Evolutionary conservation across 2,888 invertebrate genomes (phyloP), one percentile per base, ranked within the genome.

Genomic region (Caenorhabditis sp.): DNA sequence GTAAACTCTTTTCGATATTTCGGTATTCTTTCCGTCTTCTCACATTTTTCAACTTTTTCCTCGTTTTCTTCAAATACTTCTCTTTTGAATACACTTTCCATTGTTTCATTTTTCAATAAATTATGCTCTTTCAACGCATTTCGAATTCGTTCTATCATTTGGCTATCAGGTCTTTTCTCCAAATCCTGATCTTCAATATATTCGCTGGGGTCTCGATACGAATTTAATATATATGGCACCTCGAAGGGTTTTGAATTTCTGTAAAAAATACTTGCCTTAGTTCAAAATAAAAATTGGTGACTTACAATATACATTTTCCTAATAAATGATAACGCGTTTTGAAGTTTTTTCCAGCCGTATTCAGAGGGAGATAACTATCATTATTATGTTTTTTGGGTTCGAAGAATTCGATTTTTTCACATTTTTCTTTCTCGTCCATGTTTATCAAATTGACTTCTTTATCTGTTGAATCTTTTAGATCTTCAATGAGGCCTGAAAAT

Each of bases 271-370:
- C n/a, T 50, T 14, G 4, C 17, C 4, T n/a, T 5, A 5, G 8
- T 50, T n/a, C 4, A 50, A 50, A 50, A n/a, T 5, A 5, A n/a
- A n/a, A n/a, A n/a, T 50, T 10, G 5, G 5, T 50, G 4, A 53
- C 24, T 53, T 53, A 53, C 53, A 10, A 21, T 53, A 10, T 4
- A 6, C 53, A 23, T 53, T 21, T 12, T 4, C n/a, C 53, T 10
- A 53, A 23, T 5, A 53, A 23, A 21, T 53, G 53, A 53, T 53
- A 57, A 5, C 27, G 26, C 23, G n/a, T 57, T 31, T 57, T 57
- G n/a, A 57, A 57, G 6, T 57, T 24, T 57, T n/a, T 26, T 57
- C 57, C 57, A 27, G 57, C 27, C n/a, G 57, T 57, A 27, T 57
- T 57, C 27, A 57, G 27, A 27, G 26, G n/a, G 14, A 57, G 10